These are phyloP conservation scores for Pithys albifrons DNA, from an alignment of 2,113 vertebrate genomes.

Conservation along the genomic window DNA sequence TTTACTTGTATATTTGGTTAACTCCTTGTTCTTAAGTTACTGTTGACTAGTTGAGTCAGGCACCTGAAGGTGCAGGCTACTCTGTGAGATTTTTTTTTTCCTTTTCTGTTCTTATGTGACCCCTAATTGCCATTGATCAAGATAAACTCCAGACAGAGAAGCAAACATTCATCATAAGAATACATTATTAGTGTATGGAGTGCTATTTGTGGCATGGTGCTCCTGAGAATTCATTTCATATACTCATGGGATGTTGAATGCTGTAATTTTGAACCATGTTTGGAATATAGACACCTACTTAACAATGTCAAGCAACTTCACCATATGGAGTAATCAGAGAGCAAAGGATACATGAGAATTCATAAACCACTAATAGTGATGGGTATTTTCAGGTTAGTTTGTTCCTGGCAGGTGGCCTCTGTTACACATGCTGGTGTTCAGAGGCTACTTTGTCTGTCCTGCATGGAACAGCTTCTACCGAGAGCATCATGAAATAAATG, in stretches of 20 bases:
- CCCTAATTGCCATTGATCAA: not conserved
- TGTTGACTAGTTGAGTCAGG: not conserved
- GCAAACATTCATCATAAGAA: not conserved
- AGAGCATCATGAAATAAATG: not conserved
- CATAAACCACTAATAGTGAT: not conserved
- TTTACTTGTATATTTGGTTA: not conserved
- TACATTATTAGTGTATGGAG: not conserved
- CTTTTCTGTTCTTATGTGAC: not conserved
- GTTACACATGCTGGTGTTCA: not conserved
- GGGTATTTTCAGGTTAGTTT: not conserved
- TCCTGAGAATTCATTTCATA: not conserved
- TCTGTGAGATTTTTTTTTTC: not conserved
- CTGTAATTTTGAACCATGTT: not conserved
- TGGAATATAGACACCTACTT: not conserved
- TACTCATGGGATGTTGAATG: not conserved
- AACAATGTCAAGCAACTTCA: not conserved
- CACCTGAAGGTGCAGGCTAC: not conserved
- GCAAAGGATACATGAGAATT: not conserved
- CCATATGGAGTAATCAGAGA: not conserved
- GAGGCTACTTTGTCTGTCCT: not conserved
- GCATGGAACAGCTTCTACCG: not conserved
- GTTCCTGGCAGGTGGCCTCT: not conserved
- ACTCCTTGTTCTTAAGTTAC: not conserved
- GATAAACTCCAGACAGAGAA: not conserved
- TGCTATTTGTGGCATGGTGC: not conserved